Base-by-base conservation (phyloP, 2,797 vertebrate species). In the Sphenopsis melanotis region DNA sequence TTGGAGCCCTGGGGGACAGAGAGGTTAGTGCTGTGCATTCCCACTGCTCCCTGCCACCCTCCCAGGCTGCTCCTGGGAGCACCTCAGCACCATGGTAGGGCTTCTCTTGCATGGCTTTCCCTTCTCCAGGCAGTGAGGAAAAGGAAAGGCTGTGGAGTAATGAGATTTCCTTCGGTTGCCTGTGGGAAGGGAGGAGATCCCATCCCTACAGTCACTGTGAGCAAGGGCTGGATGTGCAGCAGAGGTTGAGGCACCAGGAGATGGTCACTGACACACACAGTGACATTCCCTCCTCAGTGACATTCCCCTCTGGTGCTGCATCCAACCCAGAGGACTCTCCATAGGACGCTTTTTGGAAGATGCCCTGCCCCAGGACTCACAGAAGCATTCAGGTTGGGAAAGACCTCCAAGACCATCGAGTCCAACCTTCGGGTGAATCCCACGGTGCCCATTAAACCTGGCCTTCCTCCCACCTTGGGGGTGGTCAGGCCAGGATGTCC, bases 1-100 rank as follows among this genome's bases (percentile, higher is more conserved):
- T 60, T 98, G 98, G 83, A 99, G 98, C 59, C 99, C 99, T 99
- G 96, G 77, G 96, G 80, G 83, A 96, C 94, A 89, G 53, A 57
- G 0, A 20, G 44, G 60, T 93, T 4, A 85, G 84, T 26, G 60
- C 37, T 61, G 44, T 3, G 24, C 46, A 3, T 21, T 9, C 11
- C 64, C 66, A 26, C 14, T 0, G 49, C 37, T 32, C 57, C 15
- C 39, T 8, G 13, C 41, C 41, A 29, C 50, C 77, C 55, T 3
- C 50, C 77, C 55, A 2, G 0, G 0, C 27, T 4, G 1, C 22
- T 15, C 77, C 60, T 18, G 10, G 59, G 27, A 42, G 70, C 46
- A 6, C 65, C 83, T 18, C 57, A 22, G 4, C 34, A 5, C 9
- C 12, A 0, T 0, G 11, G 21, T 3, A 7, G 24, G 6, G 34